Evolutionary conservation across 2,888 invertebrate species (phyloP).

Genomic region (Hydriomena furcata): DNA sequence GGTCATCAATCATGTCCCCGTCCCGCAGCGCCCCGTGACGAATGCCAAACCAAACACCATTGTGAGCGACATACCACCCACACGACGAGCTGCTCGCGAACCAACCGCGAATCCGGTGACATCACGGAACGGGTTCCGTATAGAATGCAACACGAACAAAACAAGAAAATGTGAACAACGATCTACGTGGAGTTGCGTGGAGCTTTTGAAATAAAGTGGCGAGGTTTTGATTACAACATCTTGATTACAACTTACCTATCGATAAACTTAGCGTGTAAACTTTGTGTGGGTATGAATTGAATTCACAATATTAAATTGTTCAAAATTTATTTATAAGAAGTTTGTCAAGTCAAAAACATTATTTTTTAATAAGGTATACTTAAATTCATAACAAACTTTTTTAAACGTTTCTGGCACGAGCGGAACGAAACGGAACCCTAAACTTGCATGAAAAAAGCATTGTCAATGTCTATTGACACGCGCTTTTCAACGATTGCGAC

Average conservation of each 20-base stretch:
- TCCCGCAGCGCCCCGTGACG: conserved; percentile 70
- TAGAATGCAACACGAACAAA: conserved; percentile 18
- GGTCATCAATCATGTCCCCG: conserved; percentile 71
- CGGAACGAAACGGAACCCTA: conserved; percentile 32
- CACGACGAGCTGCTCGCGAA: conserved; percentile 49
- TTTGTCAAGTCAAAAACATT: too few species aligned
- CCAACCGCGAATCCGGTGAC: conserved; percentile 41
- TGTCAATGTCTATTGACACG: conserved; percentile 54
- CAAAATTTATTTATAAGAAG: too few species aligned
- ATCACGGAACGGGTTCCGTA: conserved; percentile 30
- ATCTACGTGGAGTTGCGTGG: conserved; percentile 11
- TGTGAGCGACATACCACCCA: conserved; percentile 72
- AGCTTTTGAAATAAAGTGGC: conserved; percentile 12
- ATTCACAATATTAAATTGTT: too few species aligned
- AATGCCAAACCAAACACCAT: conserved; percentile 80
- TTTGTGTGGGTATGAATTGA: too few species aligned
- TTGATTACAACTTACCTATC: too few species aligned
- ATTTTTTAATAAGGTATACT: too few species aligned
- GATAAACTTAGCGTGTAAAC: too few species aligned
- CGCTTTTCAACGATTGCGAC: conserved; percentile 56
- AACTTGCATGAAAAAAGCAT: conserved; percentile 37
- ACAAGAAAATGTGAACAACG: conserved; percentile 15
- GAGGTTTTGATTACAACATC: conserved; percentile 14
- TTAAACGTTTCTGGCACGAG: conserved; percentile 27
- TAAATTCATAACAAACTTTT: too few species aligned